Base-by-base conservation (phyloP, 2,888 invertebrate genomes). In the Lasioglossum marginatum region DNA sequence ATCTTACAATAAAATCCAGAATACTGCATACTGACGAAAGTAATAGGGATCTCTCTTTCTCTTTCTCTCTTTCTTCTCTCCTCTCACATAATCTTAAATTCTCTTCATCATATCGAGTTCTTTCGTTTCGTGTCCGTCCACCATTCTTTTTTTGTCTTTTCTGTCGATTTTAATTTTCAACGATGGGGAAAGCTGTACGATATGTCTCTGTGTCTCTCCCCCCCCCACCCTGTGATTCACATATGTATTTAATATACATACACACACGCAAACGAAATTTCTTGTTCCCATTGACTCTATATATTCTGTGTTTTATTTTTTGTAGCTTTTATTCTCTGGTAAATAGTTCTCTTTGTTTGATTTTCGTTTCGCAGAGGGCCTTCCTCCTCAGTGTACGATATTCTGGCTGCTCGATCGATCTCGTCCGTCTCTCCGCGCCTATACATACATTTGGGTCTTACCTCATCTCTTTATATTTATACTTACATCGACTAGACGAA, bases 401-500 rank as follows among this genome's bases (percentile, higher is more conserved):
- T 87, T 93, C 89, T 88, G 88, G 85, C 85, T 79, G 78, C 79
- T 78, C 82, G 82, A 76, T 82, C 81, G 75, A 87, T 86, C 80
- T 34, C 40, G 68, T 40, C 68, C 68, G 68, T 68, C 10, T 81
- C 78, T 85, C 57, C 57, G 79, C 76, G 78, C 79, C 87, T 92
- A 87, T 90, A 83, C 57, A 84, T 31, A 66, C 66, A 52, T 68
- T 43, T 63, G 72, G 68, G 19, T 40, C 66, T 66, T 34, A 23
- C 2, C 34, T 34, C 34, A 4, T 68, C 37, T 68, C 63, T 63
- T 63, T 63, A 27, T 92, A 90, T 92, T 89, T 91, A 91, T 92
- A 91, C 89, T 91, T 92, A 92, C 85, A 89, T 90, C 89, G 80
- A 86, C 88, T 91, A 91, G 87, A 92, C 87, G 85, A 92, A 91